phyloP scores from a whole-genome alignment of 2,113 vertebrate species.

The Rhadina sibilatrix region DNA sequence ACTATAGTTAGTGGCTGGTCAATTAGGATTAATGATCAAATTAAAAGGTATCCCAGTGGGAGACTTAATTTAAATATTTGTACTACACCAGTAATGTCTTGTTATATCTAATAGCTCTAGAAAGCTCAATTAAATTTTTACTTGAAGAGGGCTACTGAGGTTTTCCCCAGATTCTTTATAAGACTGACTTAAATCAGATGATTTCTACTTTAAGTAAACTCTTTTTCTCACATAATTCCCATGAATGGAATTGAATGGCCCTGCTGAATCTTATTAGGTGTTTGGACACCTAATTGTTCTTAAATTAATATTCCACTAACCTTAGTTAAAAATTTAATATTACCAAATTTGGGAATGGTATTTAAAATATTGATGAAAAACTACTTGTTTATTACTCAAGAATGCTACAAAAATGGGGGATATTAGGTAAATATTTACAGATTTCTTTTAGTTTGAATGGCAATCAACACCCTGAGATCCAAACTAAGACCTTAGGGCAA shows the following conservation, averaged over 20 bases:
- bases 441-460: not conserved
- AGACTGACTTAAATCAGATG: not conserved
- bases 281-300: not conserved
- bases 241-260: not conserved
- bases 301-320: not conserved
- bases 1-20: not conserved
- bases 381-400: not conserved
- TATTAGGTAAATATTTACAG: not conserved
- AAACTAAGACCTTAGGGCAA: slow-evolving; percentile 13
- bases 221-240: not conserved
- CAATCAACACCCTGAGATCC: not conserved
- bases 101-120: not conserved
- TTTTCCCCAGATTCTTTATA: not conserved
- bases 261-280: not conserved
- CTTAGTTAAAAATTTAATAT: not conserved
- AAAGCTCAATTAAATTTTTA: slow-evolving; percentile 37
- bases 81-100: not conserved
- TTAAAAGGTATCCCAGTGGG: not conserved
- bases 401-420: accelerated
- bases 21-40: slow-evolving; percentile 41
- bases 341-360: not conserved
- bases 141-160: not conserved
- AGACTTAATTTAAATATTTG: slow-evolving; percentile 1
- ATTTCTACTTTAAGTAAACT: not conserved
- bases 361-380: not conserved